Evolutionary conservation across 2,888 invertebrate species (phyloP).

Genomic region (Sipha maydis): DNA sequence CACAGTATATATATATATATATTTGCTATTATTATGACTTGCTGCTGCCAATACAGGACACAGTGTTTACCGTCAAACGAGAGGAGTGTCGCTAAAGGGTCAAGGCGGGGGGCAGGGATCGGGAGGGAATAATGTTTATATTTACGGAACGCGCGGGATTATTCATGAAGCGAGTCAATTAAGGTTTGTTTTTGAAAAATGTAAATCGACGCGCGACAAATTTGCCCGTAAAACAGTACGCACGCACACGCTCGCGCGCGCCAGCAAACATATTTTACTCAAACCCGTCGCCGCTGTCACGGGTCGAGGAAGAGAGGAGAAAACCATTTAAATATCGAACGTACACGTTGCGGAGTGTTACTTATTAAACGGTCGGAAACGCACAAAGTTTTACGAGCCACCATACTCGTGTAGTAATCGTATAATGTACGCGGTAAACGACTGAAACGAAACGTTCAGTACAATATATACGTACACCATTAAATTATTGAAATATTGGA

Average conservation of each 20-base stretch:
- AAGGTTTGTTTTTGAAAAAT: conserved; percentile 41
- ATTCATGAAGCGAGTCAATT: conserved; percentile 44
- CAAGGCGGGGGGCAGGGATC: background rate
- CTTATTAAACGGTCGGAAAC: too few species aligned
- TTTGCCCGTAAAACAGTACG: conserved; percentile 17
- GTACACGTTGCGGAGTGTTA: too few species aligned
- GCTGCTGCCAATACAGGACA: conserved; percentile 1
- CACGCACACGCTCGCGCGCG: too few species aligned
- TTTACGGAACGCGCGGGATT: conserved; percentile 26
- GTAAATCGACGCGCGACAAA: conserved; percentile 19
- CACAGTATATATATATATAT: too few species aligned
- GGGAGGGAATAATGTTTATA: conserved; percentile 4
- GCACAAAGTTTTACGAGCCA: too few species aligned
- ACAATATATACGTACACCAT: background rate
- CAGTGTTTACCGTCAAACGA: conserved; percentile 12
- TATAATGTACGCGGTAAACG: too few species aligned
- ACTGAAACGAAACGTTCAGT: background rate
- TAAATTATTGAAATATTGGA: background rate
- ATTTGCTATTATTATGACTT: too few species aligned
- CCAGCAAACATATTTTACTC: too few species aligned
- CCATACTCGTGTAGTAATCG: too few species aligned
- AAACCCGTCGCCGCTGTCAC: too few species aligned
- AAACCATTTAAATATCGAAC: too few species aligned
- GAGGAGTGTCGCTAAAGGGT: background rate
- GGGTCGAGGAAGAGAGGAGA: too few species aligned